phyloP scores from a whole-genome alignment of 2,797 vertebrate species.

The Naso thynnoides region DNA sequence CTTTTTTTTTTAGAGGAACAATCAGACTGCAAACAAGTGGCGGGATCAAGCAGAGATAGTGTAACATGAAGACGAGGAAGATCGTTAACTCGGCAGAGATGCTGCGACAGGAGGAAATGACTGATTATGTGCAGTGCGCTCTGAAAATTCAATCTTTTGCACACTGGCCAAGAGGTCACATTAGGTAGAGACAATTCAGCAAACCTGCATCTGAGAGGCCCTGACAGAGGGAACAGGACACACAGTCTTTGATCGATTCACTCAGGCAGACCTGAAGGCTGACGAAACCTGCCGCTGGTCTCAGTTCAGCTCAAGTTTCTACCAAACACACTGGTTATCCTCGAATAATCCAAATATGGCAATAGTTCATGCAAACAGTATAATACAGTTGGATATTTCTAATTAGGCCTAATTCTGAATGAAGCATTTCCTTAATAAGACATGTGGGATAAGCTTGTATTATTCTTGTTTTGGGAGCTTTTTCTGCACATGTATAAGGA shows the following conservation, averaged over 20 bases:
- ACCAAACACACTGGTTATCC: too few species aligned
- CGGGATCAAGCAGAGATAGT: slow-evolving; percentile 23
- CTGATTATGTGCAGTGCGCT: slow-evolving; percentile 45
- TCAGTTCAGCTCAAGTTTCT: slow-evolving; percentile 14
- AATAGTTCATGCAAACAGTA: too few species aligned
- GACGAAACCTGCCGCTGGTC: slow-evolving; percentile 12
- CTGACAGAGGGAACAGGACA: background rate
- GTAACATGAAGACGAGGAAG: slow-evolving; percentile 40
- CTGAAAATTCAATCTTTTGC: slow-evolving; percentile 58
- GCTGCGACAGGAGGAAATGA: slow-evolving; percentile 34
- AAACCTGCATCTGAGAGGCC: slow-evolving; percentile 19
- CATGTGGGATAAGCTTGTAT: too few species aligned
- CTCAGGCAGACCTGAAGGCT: background rate
- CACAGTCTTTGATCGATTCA: slow-evolving; percentile 16
- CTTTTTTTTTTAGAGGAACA: slow-evolving; percentile 33
- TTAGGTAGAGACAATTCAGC: slow-evolving; percentile 38
- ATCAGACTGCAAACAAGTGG: slow-evolving; percentile 28
- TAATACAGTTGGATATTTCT: too few species aligned
- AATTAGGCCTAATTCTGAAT: too few species aligned
- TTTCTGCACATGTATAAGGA: too few species aligned
- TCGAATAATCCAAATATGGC: too few species aligned
- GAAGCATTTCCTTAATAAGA: too few species aligned
- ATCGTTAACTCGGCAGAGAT: slow-evolving; percentile 40
- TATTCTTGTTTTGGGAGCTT: too few species aligned
- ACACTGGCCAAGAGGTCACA: slow-evolving; percentile 40